Conservation (phyloP, 2,797 vertebrate genomes). For the Rhynchotus rufescens region DNA sequence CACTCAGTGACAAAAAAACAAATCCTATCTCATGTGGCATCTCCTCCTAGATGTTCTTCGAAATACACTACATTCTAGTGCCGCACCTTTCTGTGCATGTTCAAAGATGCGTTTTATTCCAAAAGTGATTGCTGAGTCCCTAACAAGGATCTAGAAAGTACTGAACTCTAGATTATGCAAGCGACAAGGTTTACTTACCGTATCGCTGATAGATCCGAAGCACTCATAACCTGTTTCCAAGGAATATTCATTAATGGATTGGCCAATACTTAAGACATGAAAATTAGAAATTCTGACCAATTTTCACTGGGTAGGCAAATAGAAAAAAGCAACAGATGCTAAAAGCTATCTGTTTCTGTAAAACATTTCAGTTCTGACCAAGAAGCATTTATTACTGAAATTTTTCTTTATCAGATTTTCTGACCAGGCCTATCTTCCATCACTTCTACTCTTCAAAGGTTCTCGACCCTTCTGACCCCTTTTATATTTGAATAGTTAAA, state of each 20-base stretch:
- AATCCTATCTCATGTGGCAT: neutral
- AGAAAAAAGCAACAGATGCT: neutral
- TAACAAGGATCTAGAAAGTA: neutral
- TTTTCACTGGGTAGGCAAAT: neutral
- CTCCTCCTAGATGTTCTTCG: neutral
- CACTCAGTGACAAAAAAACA: neutral
- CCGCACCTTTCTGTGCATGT: neutral
- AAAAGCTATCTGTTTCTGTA: neutral
- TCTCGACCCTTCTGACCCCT: accelerated
- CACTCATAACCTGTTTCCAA: too few species aligned
- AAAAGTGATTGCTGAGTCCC: neutral
- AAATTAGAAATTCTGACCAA: neutral
- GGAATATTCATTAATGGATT: neutral
- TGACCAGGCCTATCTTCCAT: neutral
- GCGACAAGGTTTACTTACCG: neutral
- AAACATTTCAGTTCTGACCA: neutral
- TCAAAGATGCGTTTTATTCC: neutral
- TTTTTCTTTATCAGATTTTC: neutral
- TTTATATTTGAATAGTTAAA: neutral
- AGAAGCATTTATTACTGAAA: neutral
- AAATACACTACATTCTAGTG: neutral
- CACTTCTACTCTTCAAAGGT: neutral
- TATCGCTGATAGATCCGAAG: neutral
- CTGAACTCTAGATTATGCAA: neutral
- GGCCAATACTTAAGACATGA: neutral